Evolutionary conservation across 2,888 invertebrate species (phyloP).

Genomic region (Drosophila affinis): DNA sequence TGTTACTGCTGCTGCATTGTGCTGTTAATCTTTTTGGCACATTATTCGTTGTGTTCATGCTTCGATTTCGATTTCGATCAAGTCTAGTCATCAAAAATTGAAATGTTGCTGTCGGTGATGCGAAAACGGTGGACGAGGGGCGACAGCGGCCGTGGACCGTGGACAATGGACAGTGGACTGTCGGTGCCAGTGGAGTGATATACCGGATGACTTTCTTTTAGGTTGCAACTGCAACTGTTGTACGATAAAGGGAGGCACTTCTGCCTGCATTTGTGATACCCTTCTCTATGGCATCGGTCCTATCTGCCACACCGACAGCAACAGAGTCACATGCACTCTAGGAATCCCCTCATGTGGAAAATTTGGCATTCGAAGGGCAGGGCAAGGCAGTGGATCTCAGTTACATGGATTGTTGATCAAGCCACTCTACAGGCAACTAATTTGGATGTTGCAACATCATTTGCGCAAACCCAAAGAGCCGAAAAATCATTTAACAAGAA

Average conservation of each 20-base stretch:
- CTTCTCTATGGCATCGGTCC: neutral
- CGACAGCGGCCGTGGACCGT: neutral
- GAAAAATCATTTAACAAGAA: conserved; percentile 23
- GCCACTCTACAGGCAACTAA: conserved; percentile 13
- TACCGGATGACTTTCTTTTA: neutral
- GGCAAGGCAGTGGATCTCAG: conserved; percentile 20
- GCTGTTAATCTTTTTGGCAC: conserved; percentile 29
- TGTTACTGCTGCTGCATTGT: neutral
- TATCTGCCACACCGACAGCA: conserved; percentile 8
- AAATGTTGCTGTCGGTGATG: conserved; percentile 28
- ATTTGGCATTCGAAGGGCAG: conserved; percentile 39
- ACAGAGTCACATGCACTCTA: conserved; percentile 5
- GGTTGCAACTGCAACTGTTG: neutral
- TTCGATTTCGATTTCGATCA: conserved; percentile 32
- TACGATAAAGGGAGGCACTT: neutral
- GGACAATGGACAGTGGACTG: neutral
- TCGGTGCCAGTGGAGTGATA: neutral
- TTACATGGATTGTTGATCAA: conserved; percentile 64
- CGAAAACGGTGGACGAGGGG: conserved; percentile 12
- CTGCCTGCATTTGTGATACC: neutral
- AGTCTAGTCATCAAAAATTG: conserved; percentile 35
- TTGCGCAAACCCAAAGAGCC: conserved; percentile 51
- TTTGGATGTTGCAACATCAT: conserved; percentile 51
- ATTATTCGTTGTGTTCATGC: conserved; percentile 22
- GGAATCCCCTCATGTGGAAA: conserved; percentile 33